Evolutionary conservation across 1,140 invertebrate species (phyloP).

Genomic region (Andricus grossulariae): DNA sequence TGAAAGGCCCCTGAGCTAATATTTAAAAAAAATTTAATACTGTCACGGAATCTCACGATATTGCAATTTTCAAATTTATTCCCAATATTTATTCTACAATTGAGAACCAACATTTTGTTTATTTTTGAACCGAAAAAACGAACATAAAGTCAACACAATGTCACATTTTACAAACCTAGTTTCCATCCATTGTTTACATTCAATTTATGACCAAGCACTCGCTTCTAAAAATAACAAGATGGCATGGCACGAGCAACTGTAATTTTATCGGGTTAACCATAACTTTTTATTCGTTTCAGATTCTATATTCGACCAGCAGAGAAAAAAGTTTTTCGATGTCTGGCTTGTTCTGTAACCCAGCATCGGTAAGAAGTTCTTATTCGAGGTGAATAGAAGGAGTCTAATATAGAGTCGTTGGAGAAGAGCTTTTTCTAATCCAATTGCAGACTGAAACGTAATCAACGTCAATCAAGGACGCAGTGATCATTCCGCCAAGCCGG

Average conservation of each 20-base stretch:
- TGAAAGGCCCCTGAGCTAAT: too few relatives aligned
- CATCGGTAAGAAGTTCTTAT: neutral
- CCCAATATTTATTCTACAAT: too few relatives aligned
- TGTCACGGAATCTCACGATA: too few relatives aligned
- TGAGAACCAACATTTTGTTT: neutral
- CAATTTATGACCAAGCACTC: conserved; percentile 23
- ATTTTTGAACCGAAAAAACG: neutral
- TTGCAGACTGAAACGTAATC: conserved; percentile 13
- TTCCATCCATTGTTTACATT: conserved; percentile 25
- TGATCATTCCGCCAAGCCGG: neutral
- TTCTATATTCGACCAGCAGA: neutral
- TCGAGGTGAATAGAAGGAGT: neutral
- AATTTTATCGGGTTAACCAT: conserved; percentile 18
- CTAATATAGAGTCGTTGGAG: neutral
- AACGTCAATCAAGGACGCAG: conserved; percentile 16
- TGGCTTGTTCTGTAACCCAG: neutral
- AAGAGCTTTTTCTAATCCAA: conserved; percentile 23
- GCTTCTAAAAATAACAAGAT: conserved; percentile 11
- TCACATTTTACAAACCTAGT: conserved; percentile 10
- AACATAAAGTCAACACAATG: conserved; percentile 9
- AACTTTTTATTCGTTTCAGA: conserved; percentile 9
- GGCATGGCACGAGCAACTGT: conserved; percentile 5
- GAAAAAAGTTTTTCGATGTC: neutral
- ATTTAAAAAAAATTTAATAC: too few relatives aligned
- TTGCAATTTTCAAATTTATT: too few relatives aligned